Conservation (phyloP, 2,797 vertebrate species). For the Periophthalmus magnuspinnatus region DNA sequence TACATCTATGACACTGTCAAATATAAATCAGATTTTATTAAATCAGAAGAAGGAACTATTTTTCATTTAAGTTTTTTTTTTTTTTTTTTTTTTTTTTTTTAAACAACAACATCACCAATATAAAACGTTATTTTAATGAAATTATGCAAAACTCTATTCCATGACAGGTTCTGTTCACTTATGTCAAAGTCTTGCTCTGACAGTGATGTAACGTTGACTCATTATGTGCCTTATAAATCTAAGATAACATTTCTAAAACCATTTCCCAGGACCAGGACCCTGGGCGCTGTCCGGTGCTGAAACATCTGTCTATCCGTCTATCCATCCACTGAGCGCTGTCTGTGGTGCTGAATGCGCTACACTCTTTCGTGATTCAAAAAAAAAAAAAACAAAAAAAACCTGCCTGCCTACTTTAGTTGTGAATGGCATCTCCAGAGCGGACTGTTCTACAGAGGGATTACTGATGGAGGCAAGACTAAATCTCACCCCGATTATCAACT, state of each 20-base stretch:
- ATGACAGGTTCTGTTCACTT: background rate
- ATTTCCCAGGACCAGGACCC: background rate
- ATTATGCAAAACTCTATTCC: background rate
- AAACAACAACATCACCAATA: background rate
- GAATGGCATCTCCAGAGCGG: conserved; percentile 6
- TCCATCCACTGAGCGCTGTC: conserved; percentile 39
- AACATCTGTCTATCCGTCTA: conserved; percentile 43
- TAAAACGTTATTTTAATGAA: background rate
- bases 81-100: no score
- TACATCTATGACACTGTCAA: background rate
- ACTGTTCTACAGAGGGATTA: conserved; percentile 23
- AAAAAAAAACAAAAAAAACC: no score
- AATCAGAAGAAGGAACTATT: background rate
- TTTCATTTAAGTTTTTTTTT: no score
- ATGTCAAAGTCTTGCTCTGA: background rate
- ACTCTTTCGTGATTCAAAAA: conserved; percentile 13
- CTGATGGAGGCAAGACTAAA: conserved; percentile 31
- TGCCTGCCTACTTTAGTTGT: conserved; percentile 1
- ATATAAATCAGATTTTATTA: background rate
- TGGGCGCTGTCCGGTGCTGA: conserved; percentile 81
- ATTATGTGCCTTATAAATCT: background rate
- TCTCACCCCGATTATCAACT: conserved; percentile 48
- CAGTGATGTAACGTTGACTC: background rate
- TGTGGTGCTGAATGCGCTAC: conserved; percentile 61
- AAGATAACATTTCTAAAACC: background rate